Evolutionary conservation across 1,140 invertebrate species (phyloP).

Genomic region (Helicoverpa armigera): DNA sequence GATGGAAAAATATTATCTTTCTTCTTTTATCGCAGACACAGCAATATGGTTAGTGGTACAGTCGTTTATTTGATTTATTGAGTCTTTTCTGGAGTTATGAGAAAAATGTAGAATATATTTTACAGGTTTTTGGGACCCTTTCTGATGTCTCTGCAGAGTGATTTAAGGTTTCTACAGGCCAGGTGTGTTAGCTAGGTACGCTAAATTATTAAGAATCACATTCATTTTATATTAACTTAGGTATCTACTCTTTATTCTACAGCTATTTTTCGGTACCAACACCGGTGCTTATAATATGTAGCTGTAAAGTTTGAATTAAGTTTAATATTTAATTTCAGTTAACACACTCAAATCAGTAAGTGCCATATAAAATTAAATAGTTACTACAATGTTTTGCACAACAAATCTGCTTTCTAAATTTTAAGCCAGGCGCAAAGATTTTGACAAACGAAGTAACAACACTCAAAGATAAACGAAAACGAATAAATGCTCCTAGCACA

Average conservation of each 20-base stretch:
- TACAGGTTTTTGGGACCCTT: background rate
- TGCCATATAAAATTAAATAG: background rate
- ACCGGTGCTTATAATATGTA: no score
- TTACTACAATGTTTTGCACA: background rate
- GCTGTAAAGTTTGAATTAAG: background rate
- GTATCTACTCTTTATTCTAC: no score
- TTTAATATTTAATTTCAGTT: background rate
- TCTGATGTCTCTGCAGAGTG: no score
- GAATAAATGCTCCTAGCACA: background rate
- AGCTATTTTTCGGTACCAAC: no score
- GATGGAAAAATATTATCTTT: constrained; percentile 23
- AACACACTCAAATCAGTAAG: background rate
- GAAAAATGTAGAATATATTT: background rate
- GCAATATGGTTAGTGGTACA: constrained; percentile 14
- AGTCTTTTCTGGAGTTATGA: background rate
- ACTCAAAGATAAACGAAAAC: background rate
- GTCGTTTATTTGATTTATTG: constrained; percentile 11
- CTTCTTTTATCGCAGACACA: background rate
- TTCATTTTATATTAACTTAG: no score
- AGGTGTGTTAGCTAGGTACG: background rate
- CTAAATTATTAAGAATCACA: no score
- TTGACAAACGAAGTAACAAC: no score
- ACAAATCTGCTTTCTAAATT: background rate
- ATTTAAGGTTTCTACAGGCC: background rate
- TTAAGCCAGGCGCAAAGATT: no score